Percentiles rank a stretch among this genome's conserved stretches.
Evolutionary conservation across 1,140 invertebrate genomes (phyloP).

Genomic region (Lanistes nyassanus): DNA sequence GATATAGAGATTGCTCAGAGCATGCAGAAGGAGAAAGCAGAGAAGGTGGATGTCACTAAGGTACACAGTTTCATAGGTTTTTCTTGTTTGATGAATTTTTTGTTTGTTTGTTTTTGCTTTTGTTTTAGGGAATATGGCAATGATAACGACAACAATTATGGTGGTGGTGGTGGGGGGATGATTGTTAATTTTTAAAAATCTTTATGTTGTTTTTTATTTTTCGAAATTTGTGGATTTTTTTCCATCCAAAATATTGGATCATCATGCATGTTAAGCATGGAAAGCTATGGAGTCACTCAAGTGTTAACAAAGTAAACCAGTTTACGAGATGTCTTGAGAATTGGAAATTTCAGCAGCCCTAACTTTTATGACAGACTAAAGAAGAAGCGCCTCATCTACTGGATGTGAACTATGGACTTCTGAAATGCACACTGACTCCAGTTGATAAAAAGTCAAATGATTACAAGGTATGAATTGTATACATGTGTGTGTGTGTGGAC

Average conservation of each 20-base stretch:
- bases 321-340: too few relatives aligned
- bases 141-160: too few relatives aligned
- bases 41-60: conserved; percentile 26
- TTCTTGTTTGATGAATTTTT: not conserved
- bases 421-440: conserved; percentile 63
- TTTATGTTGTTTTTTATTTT: too few relatives aligned
- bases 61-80: not conserved
- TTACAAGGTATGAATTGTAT: conserved; percentile 54
- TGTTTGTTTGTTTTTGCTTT: not conserved
- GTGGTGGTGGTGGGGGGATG: too few relatives aligned
- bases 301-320: too few relatives aligned
- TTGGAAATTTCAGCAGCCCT: too few relatives aligned
- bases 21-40: conserved; percentile 65
- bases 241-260: too few relatives aligned
- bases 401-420: conserved; percentile 65
- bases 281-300: too few relatives aligned
- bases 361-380: conserved; percentile 19
- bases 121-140: not conserved
- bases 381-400: conserved; percentile 60
- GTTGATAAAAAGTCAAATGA: conserved; percentile 57
- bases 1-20: conserved; percentile 69
- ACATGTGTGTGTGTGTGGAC: not conserved
- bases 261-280: too few relatives aligned
- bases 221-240: not conserved
- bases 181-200: too few relatives aligned